Evolutionary conservation across 2,888 invertebrate genomes (phyloP).

Genomic region (Morinoia aosen): DNA sequence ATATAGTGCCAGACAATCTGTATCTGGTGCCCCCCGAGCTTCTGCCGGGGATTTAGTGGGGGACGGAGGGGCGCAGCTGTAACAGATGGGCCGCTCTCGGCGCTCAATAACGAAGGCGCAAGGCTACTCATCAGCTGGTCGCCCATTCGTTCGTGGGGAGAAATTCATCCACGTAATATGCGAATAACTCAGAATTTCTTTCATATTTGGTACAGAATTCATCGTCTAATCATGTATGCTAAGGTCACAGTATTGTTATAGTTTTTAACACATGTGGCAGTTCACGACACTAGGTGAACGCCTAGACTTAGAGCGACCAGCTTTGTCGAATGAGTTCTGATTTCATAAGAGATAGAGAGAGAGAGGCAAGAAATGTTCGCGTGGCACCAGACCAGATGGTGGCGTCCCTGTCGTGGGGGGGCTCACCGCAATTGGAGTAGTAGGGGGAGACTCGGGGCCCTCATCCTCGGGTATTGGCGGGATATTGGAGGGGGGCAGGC

Average conservation of each 20-base stretch:
- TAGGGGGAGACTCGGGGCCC: constrained; percentile 60
- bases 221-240: not conserved
- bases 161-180: not conserved
- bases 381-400: not conserved
- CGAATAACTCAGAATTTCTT: not conserved
- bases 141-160: not conserved
- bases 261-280: no score
- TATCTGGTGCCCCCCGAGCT: not conserved
- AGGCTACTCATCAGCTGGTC: not conserved
- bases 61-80: not conserved
- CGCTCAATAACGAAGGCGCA: no score
- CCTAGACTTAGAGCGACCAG: not conserved
- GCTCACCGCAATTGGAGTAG: constrained; percentile 63
- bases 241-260: no score
- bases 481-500: constrained; percentile 60
- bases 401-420: constrained; percentile 20
- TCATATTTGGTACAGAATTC: not conserved
- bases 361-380: not conserved
- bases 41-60: not conserved
- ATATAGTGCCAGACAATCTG: not conserved
- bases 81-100: not conserved
- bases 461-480: constrained; percentile 61
- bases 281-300: no score
- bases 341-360: not conserved
- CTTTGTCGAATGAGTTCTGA: not conserved